phyloP scores from a whole-genome alignment of 2,797 vertebrate species.

The Sebastolobus alascanus region DNA sequence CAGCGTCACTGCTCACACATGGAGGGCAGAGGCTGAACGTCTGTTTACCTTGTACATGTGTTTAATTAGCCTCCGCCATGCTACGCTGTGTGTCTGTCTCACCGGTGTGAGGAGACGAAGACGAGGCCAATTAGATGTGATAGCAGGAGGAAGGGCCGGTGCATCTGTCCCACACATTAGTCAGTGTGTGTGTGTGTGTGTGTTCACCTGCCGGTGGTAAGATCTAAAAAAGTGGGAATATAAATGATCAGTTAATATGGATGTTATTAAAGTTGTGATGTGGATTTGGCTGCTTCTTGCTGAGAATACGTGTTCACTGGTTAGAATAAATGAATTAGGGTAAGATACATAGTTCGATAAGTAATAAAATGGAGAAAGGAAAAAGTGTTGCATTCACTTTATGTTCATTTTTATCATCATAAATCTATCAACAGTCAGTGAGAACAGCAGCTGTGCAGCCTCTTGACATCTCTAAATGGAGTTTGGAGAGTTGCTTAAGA shows the following conservation, averaged over 20 bases:
- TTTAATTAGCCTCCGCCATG: constrained; percentile 62
- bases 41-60: constrained; percentile 64
- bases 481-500: too few species aligned
- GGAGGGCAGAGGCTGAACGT: constrained; percentile 22
- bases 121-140: constrained; percentile 49
- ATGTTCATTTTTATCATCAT: too few species aligned
- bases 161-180: constrained; percentile 10
- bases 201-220: neutral
- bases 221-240: too few species aligned
- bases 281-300: neutral
- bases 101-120: constrained; percentile 20
- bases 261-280: neutral
- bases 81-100: constrained; percentile 6
- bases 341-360: neutral
- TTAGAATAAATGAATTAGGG: neutral
- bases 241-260: neutral
- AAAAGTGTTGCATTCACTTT: too few species aligned
- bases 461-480: too few species aligned
- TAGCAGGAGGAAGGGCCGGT: constrained; percentile 34
- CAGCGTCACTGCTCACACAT: neutral
- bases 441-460: too few species aligned
- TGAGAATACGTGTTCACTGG: neutral
- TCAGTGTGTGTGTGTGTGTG: neutral
- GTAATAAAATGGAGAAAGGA: too few species aligned
- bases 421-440: too few species aligned